A percentile compares a stretch with the other conserved stretches of the same genome.
phyloP scores from a whole-genome alignment of 2,888 invertebrate species.

The Leptinotarsa rubiginosa region DNA sequence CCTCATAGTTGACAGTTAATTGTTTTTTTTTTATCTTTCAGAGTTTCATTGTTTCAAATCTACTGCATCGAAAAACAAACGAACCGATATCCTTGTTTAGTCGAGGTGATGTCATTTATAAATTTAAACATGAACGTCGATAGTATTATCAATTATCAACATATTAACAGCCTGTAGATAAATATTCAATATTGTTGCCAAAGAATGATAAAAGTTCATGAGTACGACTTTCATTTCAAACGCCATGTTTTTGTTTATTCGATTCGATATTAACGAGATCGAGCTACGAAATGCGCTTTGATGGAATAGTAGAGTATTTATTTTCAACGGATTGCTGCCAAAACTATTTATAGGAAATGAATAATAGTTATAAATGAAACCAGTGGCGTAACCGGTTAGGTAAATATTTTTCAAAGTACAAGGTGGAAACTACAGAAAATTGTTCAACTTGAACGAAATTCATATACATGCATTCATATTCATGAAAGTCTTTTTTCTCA shows the following conservation, averaged over 20 bases:
- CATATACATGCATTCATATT: too few species aligned
- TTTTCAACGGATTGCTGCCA: constrained; percentile 10
- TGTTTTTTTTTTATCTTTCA: background rate
- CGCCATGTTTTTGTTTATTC: constrained; percentile 13
- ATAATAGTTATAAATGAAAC: constrained; percentile 14
- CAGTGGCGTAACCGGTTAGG: background rate
- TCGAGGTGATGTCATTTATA: constrained; percentile 51
- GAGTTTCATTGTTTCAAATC: background rate
- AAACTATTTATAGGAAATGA: constrained; percentile 14
- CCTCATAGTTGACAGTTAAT: too few species aligned
- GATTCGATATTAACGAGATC: constrained; percentile 3
- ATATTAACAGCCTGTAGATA: constrained; percentile 51
- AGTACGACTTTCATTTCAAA: constrained; percentile 11
- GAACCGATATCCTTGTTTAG: constrained; percentile 45
- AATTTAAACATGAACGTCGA: constrained; percentile 52
- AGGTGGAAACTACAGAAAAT: too few species aligned
- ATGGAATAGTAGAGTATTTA: constrained; percentile 12
- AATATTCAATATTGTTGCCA: constrained; percentile 39
- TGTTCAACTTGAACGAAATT: too few species aligned
- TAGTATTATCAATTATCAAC: constrained; percentile 54
- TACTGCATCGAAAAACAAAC: constrained; percentile 22
- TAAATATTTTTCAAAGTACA: background rate
- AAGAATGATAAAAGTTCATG: constrained; percentile 14
- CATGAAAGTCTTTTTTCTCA: too few species aligned
- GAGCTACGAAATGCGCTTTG: constrained; percentile 3